These are phyloP conservation scores for Labeo rohita DNA, from an alignment of 2,113 vertebrate species.

Conservation along the genomic window DNA sequence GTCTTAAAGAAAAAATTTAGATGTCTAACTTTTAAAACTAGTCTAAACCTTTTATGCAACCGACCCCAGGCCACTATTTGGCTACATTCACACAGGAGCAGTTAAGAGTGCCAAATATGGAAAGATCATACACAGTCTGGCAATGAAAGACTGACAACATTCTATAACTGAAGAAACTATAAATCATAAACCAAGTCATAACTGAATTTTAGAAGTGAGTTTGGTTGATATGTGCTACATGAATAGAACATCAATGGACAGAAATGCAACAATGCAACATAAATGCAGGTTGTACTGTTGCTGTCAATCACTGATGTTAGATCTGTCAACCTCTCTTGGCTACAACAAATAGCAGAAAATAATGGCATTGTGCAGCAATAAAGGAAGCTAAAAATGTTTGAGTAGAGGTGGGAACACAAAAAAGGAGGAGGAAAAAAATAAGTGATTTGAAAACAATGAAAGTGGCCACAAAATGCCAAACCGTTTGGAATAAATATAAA, in stretches of 20 bases:
- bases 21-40: no score
- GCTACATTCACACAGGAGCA: neutral
- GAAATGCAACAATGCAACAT: neutral
- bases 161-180: neutral
- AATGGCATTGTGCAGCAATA: neutral
- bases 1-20: no score
- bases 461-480: neutral
- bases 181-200: neutral
- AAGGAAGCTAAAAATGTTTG: neutral
- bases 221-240: neutral
- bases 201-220: neutral
- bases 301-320: conserved; percentile 19
- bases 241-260: neutral
- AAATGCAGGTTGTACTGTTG: neutral
- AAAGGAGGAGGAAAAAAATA: neutral
- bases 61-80: neutral
- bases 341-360: neutral
- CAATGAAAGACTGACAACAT: neutral
- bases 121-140: no score
- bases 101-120: neutral
- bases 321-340: neutral
- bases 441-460: no score
- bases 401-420: neutral
- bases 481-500: neutral
- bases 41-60: no score